A percentile compares a stretch with the other conserved stretches of the same genome.
phyloP scores from a whole-genome alignment of 1,140 invertebrate genomes.

The Andricus grossulariae region DNA sequence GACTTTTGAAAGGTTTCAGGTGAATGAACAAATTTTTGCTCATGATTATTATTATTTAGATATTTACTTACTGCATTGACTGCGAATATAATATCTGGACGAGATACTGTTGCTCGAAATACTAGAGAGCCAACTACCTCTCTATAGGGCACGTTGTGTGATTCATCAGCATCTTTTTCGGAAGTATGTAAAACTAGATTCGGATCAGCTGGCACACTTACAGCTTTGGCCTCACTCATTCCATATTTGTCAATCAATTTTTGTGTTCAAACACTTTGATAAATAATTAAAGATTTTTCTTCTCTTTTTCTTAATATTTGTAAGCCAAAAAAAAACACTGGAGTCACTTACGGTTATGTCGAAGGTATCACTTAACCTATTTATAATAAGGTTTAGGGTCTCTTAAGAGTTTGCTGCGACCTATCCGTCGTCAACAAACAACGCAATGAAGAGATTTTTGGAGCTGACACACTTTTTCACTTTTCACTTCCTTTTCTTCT shows the following conservation, averaged over 20 bases:
- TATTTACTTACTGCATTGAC: background rate
- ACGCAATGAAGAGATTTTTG: slow-evolving; percentile 46
- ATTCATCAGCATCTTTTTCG: background rate
- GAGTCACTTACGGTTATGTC: no score
- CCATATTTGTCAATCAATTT: background rate
- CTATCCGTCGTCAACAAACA: no score
- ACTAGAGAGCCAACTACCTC: slow-evolving; percentile 20
- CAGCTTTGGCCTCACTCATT: background rate
- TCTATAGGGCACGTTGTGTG: slow-evolving; percentile 1
- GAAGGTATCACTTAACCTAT: no score
- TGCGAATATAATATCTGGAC: background rate
- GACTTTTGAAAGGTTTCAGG: no score
- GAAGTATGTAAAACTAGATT: background rate
- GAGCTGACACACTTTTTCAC: background rate
- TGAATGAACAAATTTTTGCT: no score
- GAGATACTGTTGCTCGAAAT: background rate
- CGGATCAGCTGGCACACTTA: slow-evolving; percentile 25
- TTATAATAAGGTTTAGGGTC: no score
- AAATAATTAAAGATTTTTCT: no score
- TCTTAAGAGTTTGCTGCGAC: no score
- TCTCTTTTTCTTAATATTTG: no score
- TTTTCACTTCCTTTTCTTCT: background rate
- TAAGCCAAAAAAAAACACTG: no score
- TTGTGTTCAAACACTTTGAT: no score
- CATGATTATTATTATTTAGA: background rate